These are phyloP conservation scores for Chaenocephalus aceratus DNA, from an alignment of 2,113 vertebrate genomes.

Conservation along the genomic window DNA sequence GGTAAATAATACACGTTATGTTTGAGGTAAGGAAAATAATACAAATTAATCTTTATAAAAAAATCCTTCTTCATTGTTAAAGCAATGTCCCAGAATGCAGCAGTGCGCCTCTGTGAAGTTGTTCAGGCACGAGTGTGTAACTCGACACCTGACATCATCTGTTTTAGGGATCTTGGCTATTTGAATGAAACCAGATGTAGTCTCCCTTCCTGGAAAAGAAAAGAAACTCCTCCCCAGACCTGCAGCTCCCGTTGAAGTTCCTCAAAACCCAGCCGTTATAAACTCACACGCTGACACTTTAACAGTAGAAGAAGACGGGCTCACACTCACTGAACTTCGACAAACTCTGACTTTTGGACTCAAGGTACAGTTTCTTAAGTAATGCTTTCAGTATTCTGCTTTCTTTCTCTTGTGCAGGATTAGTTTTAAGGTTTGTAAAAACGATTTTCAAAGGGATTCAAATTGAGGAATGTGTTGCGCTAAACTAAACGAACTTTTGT, in stretches of 20 bases:
- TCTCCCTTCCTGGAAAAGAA: constrained; percentile 33
- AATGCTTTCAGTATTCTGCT: constrained; percentile 2
- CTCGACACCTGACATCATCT: constrained; percentile 77
- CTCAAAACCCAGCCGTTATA: constrained; percentile 75
- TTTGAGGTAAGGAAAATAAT: neutral
- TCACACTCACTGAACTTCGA: constrained; percentile 21
- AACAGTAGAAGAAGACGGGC: neutral
- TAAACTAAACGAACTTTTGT: neutral
- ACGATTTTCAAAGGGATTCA: neutral
- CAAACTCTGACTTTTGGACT: constrained; percentile 16
- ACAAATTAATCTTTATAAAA: constrained; percentile 2
- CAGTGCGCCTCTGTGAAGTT: neutral
- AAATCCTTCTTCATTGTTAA: constrained; percentile 6
- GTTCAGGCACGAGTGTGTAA: constrained; percentile 54
- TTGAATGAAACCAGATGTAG: constrained; percentile 77
- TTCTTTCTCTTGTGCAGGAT: neutral
- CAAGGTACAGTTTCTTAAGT: constrained; percentile 54
- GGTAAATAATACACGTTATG: neutral
- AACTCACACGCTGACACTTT: constrained; percentile 55
- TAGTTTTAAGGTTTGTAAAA: neutral
- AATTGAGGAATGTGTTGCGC: neutral
- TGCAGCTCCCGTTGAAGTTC: constrained; percentile 69
- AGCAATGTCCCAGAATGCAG: constrained; percentile 5
- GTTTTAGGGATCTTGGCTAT: neutral
- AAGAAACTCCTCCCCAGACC: constrained; percentile 52